Conservation (phyloP, 2,797 vertebrate species). For the Lithobates sylvaticus region DNA sequence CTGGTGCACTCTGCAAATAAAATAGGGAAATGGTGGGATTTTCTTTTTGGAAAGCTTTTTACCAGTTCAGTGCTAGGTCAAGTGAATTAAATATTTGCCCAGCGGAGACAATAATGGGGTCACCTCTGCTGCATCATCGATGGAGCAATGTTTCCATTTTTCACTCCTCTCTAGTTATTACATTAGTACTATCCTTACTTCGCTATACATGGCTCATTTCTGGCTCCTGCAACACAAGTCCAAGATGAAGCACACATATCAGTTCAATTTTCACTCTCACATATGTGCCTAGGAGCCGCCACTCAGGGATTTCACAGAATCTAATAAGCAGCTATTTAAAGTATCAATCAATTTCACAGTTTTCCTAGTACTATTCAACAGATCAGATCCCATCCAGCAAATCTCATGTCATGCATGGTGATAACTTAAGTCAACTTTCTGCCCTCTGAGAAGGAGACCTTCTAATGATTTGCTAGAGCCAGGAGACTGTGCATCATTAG, state of each 20-base stretch:
- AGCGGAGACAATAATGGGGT: no score
- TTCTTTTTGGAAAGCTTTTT: no score
- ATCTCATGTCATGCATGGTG: constrained; percentile 66
- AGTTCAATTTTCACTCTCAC: background rate
- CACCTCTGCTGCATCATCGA: no score
- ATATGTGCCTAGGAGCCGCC: background rate
- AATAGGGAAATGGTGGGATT: no score
- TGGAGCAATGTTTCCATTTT: no score
- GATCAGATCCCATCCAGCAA: constrained; percentile 52
- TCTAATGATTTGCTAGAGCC: constrained; percentile 70
- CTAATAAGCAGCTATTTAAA: constrained; percentile 51
- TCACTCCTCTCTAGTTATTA: background rate
- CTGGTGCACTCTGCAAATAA: no score
- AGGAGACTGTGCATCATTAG: constrained; percentile 68
- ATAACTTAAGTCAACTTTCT: constrained; percentile 66
- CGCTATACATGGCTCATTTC: background rate
- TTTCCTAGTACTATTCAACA: constrained; percentile 38
- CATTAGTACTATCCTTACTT: background rate
- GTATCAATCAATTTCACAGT: constrained; percentile 56
- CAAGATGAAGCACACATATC: background rate
- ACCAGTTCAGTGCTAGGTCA: no score
- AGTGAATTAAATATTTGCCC: no score
- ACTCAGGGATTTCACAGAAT: constrained; percentile 41
- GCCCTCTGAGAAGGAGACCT: constrained; percentile 67
- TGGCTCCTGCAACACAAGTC: background rate